Conservation (phyloP, 1,140 invertebrate genomes). For the Scylla paramamosain region DNA sequence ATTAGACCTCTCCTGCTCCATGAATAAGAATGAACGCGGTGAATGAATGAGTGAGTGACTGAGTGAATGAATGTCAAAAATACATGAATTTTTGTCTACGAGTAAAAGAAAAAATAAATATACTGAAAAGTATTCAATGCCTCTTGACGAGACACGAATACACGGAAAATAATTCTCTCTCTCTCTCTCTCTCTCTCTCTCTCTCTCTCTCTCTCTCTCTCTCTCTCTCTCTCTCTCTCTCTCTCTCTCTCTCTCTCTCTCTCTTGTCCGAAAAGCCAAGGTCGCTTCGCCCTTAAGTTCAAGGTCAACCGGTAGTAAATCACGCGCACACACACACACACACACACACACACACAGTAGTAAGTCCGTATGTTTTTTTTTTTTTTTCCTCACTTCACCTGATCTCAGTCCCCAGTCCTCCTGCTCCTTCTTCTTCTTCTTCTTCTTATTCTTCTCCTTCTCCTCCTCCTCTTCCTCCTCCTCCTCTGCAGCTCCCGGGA, state of each 20-base stretch:
- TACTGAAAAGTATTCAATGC: no score
- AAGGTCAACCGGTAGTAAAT: neutral
- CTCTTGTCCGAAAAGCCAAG: neutral
- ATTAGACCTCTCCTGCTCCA: no score
- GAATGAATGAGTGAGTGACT: no score
- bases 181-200: neutral
- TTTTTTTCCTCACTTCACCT: neutral
- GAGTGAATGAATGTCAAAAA: no score
- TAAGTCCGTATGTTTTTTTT: neutral
- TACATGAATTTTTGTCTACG: no score
- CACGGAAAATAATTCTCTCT: no score
- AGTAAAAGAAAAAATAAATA: no score
- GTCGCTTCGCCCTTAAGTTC: neutral
- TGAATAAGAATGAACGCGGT: no score
- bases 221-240: neutral
- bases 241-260: neutral
- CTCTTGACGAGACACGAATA: no score
- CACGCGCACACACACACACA: slow-evolving; percentile 6
- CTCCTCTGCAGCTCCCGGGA: neutral
- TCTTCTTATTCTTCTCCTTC: neutral
- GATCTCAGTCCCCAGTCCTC: neutral
- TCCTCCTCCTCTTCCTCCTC: neutral
- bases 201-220: neutral
- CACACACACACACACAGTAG: neutral
- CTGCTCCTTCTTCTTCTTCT: neutral